phyloP scores from a whole-genome alignment of 2,797 vertebrate species.

The Rhinogobio ventralis region DNA sequence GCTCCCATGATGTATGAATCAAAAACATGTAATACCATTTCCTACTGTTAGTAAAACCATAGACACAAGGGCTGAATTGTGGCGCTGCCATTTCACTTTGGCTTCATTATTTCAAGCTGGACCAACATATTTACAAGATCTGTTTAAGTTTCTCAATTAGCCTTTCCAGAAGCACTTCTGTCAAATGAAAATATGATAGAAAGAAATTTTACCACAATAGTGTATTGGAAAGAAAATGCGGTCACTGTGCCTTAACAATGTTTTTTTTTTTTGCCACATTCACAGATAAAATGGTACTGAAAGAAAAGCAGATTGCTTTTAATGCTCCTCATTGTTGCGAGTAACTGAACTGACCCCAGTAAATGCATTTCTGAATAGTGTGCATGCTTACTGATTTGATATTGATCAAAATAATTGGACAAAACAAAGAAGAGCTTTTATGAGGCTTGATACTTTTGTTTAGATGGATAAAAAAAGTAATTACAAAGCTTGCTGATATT shows the following conservation, averaged over 20 bases:
- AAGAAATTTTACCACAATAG: neutral
- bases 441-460: constrained; percentile 1
- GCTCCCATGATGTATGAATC: neutral
- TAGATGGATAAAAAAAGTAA: constrained; percentile 3
- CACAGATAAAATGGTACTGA: neutral
- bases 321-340: constrained; percentile 21
- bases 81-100: neutral
- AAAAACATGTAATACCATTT: neutral
- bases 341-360: neutral
- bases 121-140: neutral
- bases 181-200: constrained; percentile 16
- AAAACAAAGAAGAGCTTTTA: constrained; percentile 30
- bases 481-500: constrained; percentile 18
- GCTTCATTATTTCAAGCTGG: neutral
- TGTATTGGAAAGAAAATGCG: neutral
- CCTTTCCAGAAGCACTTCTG: neutral
- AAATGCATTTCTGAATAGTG: neutral
- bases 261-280: neutral
- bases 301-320: constrained; percentile 22
- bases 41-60: neutral
- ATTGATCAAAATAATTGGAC: constrained; percentile 32
- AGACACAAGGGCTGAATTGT: neutral
- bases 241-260: neutral
- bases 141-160: constrained; percentile 10
- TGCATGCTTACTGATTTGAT: constrained; percentile 12